phyloP scores from a whole-genome alignment of 1,140 invertebrate genomes.

The Drosophila persimilis region DNA sequence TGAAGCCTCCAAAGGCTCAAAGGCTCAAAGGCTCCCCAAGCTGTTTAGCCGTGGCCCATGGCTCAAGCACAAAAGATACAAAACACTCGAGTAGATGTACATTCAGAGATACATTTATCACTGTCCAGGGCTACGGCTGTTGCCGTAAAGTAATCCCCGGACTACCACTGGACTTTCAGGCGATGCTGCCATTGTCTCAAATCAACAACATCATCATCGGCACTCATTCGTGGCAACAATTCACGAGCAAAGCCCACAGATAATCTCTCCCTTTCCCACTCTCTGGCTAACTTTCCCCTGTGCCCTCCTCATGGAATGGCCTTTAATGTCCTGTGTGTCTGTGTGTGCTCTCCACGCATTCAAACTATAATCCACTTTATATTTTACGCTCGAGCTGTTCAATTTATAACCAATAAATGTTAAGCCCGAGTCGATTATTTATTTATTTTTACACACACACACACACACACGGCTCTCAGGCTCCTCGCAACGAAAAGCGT shows the following conservation, averaged over 20 bases:
- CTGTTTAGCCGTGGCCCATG: no score
- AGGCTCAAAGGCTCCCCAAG: no score
- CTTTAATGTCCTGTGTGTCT: conserved; percentile 36
- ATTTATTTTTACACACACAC: conserved; percentile 64
- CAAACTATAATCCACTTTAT: conserved; percentile 81
- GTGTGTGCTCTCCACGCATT: conserved; percentile 38
- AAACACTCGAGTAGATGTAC: no score
- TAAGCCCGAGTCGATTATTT: conserved; percentile 70
- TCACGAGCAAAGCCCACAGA: conserved; percentile 25
- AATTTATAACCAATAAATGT: conserved; percentile 80
- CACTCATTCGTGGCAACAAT: conserved; percentile 27
- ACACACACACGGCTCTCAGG: conserved; percentile 26
- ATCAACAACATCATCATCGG: conserved; percentile 6
- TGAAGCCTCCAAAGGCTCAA: no score
- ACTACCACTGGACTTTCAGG: not conserved
- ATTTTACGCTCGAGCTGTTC: conserved; percentile 74
- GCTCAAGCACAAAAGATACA: not conserved
- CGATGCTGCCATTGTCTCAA: not conserved
- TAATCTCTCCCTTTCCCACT: conserved; percentile 16
- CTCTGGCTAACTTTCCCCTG: not conserved
- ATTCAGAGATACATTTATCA: conserved; percentile 8
- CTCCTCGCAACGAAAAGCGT: conserved; percentile 27
- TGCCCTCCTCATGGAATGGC: conserved; percentile 17
- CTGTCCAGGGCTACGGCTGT: not conserved
- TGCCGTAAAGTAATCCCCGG: conserved; percentile 3